Percentiles rank a stretch among this genome's conserved stretches.
Evolutionary conservation across 2,113 vertebrate genomes (phyloP).

Genomic region (Entelurus aequoreus): DNA sequence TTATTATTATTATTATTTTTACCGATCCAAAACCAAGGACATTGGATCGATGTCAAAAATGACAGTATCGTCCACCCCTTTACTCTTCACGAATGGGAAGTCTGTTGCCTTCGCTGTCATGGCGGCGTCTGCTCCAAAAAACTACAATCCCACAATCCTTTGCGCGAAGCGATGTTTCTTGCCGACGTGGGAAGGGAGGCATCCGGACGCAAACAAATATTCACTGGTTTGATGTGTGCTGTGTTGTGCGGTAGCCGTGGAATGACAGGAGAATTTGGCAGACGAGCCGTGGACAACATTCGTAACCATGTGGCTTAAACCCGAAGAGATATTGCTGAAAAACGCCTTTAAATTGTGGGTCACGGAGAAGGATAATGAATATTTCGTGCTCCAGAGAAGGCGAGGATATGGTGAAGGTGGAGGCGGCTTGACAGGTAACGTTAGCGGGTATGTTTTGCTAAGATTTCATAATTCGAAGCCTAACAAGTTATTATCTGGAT

Average conservation of each 20-base stretch:
- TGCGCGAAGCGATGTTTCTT: constrained; percentile 66
- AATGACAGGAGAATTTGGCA: constrained; percentile 46
- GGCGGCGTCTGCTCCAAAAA: constrained; percentile 7
- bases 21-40: too few species aligned
- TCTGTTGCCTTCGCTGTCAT: neutral
- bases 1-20: too few species aligned
- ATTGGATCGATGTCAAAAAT: too few species aligned
- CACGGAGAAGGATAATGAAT: constrained; percentile 87
- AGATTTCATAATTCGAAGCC: neutral
- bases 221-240: constrained; percentile 41
- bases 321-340: constrained; percentile 92
- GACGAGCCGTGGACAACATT: constrained; percentile 26
- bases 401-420: constrained; percentile 89
- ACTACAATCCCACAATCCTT: constrained; percentile 72
- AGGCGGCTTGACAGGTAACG: constrained; percentile 86
- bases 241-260: constrained; percentile 35
- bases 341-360: constrained; percentile 94
- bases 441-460: constrained; percentile 8
- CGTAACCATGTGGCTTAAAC: constrained; percentile 88
- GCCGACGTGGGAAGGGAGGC: constrained; percentile 80
- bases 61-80: too few species aligned
- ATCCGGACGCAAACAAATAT: constrained; percentile 62
- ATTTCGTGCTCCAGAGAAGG: constrained; percentile 89
- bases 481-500: neutral
- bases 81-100: too few species aligned